Evolutionary conservation across 2,113 vertebrate genomes (phyloP), one percentile per base, ranked within the genome.

Genomic region (Pandion haliaetus): DNA sequence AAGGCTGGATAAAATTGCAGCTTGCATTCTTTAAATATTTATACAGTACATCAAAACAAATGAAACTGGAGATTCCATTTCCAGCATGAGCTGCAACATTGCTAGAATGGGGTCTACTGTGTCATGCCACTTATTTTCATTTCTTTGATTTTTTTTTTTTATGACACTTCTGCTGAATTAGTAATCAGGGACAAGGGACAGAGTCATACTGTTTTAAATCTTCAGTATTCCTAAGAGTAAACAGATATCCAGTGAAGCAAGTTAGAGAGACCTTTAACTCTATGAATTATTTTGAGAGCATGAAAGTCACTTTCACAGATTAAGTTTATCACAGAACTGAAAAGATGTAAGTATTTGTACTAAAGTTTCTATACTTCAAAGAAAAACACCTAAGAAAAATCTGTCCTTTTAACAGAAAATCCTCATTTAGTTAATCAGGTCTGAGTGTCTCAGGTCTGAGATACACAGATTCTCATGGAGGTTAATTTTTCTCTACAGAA

Each of bases 1-100:
- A 94, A 95, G 66, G 50, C 55, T 86, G 95, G 94, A 95, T 97
- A 97, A 97, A 94, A 96, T 88, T 96, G 93, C 91, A 95, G 96
- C 57, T 93, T 93, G 92, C 94, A 96, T 97, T 97, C 93, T 96
- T 97, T 96, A 97, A 97, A 97, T 97, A 97, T 96, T 97, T 97
- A 97, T 95, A 96, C 45, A 96, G 96, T 94, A 97, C 97, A 97
- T 95, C 94, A 97, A 95, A 97, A 97, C 93, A 97, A 97, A 96
- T 94, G 95, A 96, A 97, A 97, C 79, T 95, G 82, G 95, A 97
- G 93, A 97, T 96, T 96, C 82, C 82, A 84, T 87, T 96, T 97
- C 93, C 97, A 97, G 93, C 94, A 80, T 96, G 94, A 97, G 66
- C 93, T 96, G 81, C 91, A 95, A 80, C 66, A 85, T 88, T 95